phyloP scores from a whole-genome alignment of 2,797 vertebrate genomes.

The Balearica regulorum region DNA sequence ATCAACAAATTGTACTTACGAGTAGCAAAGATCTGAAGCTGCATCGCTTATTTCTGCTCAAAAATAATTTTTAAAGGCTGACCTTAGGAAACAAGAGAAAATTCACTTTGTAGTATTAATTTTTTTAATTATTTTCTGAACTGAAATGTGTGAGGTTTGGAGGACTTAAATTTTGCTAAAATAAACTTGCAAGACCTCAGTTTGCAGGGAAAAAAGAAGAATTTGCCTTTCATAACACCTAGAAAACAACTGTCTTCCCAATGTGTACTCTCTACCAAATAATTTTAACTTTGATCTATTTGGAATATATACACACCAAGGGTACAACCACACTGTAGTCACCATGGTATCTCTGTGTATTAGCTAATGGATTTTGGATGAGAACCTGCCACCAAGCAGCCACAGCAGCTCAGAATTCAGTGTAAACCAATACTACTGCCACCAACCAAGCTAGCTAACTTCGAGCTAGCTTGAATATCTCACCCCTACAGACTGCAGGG shows the following conservation, averaged over 20 bases:
- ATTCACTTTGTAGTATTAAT: neutral
- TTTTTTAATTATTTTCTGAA: neutral
- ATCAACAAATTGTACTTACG: neutral
- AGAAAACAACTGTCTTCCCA: neutral
- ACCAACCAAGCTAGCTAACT: neutral
- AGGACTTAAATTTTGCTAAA: neutral
- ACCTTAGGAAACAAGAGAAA: neutral
- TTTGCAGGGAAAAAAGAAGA: neutral
- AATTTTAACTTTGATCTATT: neutral
- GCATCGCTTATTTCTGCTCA: neutral
- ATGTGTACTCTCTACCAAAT: neutral
- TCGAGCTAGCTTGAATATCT: neutral
- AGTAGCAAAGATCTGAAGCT: neutral
- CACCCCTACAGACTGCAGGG: neutral
- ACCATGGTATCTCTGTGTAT: neutral
- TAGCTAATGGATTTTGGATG: neutral
- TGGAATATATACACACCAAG: neutral
- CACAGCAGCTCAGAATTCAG: neutral
- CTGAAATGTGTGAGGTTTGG: neutral
- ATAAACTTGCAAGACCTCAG: neutral
- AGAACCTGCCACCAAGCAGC: neutral
- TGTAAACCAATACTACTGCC: neutral
- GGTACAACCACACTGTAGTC: neutral
- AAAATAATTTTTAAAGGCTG: neutral
- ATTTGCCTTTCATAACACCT: neutral